These are phyloP conservation scores for Phengaris alcon DNA, from an alignment of 2,888 invertebrate species.

Conservation along the genomic window DNA sequence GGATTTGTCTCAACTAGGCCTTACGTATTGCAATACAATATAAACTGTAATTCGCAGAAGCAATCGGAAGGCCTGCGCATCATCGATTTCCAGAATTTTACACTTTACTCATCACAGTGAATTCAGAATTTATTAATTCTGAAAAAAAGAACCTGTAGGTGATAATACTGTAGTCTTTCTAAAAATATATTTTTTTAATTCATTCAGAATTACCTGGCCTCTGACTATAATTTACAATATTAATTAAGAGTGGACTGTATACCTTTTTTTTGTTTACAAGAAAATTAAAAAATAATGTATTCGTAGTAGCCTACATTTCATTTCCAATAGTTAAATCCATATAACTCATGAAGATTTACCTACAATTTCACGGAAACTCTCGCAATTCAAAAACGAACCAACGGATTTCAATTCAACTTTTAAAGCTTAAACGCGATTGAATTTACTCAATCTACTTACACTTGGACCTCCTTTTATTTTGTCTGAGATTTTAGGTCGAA, in stretches of 20 bases:
- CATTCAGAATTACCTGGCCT: too few species aligned
- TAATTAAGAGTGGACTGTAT: too few species aligned
- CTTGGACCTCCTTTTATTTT: not conserved
- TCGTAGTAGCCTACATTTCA: too few species aligned
- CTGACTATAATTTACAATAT: too few species aligned
- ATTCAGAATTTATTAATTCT: too few species aligned
- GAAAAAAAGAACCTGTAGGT: too few species aligned
- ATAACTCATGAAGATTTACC: not conserved
- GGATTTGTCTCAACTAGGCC: not conserved
- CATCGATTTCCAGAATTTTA: not conserved
- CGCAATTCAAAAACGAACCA: slow-evolving; percentile 1
- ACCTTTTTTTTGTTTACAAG: too few species aligned
- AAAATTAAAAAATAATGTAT: too few species aligned
- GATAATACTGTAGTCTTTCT: too few species aligned
- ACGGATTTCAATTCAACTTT: not conserved
- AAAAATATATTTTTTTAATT: too few species aligned
- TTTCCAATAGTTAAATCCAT: too few species aligned
- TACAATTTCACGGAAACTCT: not conserved
- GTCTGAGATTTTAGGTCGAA: not conserved
- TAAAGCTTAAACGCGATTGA: not conserved
- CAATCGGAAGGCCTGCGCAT: not conserved
- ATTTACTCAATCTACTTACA: not conserved
- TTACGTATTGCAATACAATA: not conserved
- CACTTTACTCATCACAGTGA: not conserved
- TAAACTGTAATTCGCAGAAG: not conserved